These are phyloP conservation scores for Empis stercorea DNA, from an alignment of 2,888 invertebrate genomes.

Conservation along the genomic window DNA sequence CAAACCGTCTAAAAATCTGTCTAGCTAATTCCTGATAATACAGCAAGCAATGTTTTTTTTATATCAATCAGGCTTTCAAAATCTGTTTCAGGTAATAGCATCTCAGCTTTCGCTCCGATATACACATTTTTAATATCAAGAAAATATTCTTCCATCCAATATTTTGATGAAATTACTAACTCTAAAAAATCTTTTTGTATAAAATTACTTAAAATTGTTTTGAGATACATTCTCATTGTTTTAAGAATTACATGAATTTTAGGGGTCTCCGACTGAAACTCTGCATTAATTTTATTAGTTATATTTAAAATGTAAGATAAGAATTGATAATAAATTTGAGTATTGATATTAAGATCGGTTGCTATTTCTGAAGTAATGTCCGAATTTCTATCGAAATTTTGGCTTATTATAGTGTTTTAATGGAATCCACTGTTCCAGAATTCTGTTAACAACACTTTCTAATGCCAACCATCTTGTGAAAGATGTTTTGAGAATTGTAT, in stretches of 20 bases:
- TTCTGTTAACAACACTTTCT: conserved; percentile 11
- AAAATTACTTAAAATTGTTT: background rate
- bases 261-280: background rate
- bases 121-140: background rate
- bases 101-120: background rate
- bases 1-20: background rate
- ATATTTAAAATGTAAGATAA: background rate
- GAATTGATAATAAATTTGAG: background rate
- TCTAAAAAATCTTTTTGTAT: background rate
- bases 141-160: background rate
- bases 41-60: background rate
- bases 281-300: background rate
- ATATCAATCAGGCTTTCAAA: background rate
- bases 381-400: background rate
- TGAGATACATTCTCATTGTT: background rate
- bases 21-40: background rate
- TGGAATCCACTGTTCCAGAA: conserved; percentile 11
- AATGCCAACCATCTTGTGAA: conserved; percentile 11
- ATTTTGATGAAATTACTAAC: background rate
- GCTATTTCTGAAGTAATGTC: background rate
- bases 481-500: conserved; percentile 11
- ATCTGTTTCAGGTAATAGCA: background rate
- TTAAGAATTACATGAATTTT: background rate
- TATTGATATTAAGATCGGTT: background rate
- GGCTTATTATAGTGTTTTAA: conserved; percentile 6